Conservation (phyloP, 2,888 invertebrate species). For the Zhuqinia jingwanae region DNA sequence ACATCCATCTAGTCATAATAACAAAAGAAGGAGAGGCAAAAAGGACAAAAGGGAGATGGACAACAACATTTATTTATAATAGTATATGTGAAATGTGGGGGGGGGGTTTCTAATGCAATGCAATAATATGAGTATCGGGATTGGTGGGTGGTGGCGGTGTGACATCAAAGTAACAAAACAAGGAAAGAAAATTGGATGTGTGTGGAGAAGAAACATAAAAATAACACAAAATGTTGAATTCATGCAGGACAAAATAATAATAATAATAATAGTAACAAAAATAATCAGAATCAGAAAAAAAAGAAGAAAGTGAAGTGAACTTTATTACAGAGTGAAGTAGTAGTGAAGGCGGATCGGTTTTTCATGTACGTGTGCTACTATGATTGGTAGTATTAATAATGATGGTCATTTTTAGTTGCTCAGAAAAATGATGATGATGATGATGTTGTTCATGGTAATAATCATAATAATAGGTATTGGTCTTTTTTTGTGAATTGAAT, state of each 20-base stretch:
- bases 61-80: not conserved
- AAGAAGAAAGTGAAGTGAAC: not conserved
- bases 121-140: not conserved
- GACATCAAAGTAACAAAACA: constrained; percentile 7
- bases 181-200: constrained; percentile 48
- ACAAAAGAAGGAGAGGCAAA: constrained; percentile 29
- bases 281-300: constrained; percentile 10
- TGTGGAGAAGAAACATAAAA: constrained; percentile 16
- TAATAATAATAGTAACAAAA: constrained; percentile 4
- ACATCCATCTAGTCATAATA: constrained; percentile 20
- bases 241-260: constrained; percentile 18
- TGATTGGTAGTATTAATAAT: constrained; percentile 31
- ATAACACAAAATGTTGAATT: constrained; percentile 1
- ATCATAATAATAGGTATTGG: not conserved
- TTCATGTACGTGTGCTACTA: no score
- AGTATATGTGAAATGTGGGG: not conserved
- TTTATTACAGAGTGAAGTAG: no score
- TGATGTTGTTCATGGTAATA: not conserved
- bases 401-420: not conserved
- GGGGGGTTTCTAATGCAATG: not conserved
- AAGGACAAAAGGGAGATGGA: constrained; percentile 22
- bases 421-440: not conserved
- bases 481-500: not conserved
- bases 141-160: not conserved
- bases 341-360: not conserved